Evolutionary conservation across 2,113 vertebrate genomes (phyloP).

Genomic region (Acrocephalus arundinaceus): DNA sequence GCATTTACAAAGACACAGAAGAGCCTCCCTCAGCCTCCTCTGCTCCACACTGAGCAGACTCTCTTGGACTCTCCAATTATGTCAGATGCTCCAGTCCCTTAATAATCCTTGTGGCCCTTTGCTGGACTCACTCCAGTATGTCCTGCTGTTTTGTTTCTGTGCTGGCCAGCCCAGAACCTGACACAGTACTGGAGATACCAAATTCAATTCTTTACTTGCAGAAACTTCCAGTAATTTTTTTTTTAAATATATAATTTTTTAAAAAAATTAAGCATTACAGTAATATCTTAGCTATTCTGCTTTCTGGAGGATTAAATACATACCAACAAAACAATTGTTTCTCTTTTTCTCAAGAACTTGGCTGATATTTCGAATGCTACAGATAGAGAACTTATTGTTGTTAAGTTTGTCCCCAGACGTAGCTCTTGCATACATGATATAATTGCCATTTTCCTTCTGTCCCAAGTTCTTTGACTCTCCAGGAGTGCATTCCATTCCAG

Average conservation of each 20-base stretch:
- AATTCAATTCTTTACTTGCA: neutral
- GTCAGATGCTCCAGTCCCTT: neutral
- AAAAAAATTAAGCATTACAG: neutral
- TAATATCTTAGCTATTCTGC: neutral
- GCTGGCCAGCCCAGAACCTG: neutral
- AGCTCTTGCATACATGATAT: slow-evolving; percentile 97
- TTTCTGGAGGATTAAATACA: slow-evolving; percentile 24
- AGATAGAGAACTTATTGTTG: slow-evolving; percentile 96
- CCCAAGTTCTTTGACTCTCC: slow-evolving; percentile 88
- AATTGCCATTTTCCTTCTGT: slow-evolving; percentile 93
- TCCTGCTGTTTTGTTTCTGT: neutral
- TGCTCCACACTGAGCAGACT: neutral
- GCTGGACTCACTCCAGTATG: neutral
- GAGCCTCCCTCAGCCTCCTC: neutral
- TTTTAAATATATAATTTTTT: too few relatives aligned
- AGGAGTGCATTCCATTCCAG: slow-evolving; percentile 92
- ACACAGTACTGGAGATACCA: neutral
- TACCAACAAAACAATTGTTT: slow-evolving; percentile 93
- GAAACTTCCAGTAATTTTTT: neutral
- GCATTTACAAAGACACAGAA: neutral
- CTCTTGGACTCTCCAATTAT: neutral
- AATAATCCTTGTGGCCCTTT: neutral
- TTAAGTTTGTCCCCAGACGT: slow-evolving; percentile 95
- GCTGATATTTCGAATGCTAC: slow-evolving; percentile 94
- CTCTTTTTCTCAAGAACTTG: slow-evolving; percentile 91